Evolutionary conservation across 2,113 vertebrate genomes (phyloP), one percentile per base, ranked within the genome.

Genomic region (Phylloscopus trochiloides): DNA sequence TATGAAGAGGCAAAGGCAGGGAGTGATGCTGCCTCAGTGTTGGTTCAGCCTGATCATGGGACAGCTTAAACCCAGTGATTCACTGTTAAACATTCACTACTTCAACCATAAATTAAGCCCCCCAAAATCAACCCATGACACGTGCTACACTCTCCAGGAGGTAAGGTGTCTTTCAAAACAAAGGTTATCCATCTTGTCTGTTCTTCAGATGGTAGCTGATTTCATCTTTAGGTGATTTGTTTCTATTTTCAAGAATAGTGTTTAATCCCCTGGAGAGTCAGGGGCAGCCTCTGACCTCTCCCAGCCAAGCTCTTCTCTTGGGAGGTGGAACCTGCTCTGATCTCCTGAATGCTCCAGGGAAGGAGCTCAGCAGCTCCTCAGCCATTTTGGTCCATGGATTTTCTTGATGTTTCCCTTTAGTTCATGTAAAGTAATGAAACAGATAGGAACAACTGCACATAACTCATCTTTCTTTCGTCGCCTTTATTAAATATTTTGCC

Each of bases 261-360:
- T 84, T 67, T 48, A 52, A 67, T 58, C 16, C 36, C 43, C 12
- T 57, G 48, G 22, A 48, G n/a, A 57, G 31, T 43, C 3, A 3
- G 51, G 40, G 48, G 10, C 20, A 38, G 20, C 24, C 38, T 45
- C 20, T 68, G 43, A 43, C 65, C 62, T 71, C 52, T 94, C 48
- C 40, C 28, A 91, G 36, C 11, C 0, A 0, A 55, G 6, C 20
- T 70, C 1, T 45, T 45, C 8, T 57, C 8, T 11, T 14, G 12
- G 16, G 42, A 67, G 17, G 4, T 66, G 8, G 13, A 71, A 79
- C 34, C 17, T 92, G 34, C 52, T 71, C 66, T 79, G 71, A 38
- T 52, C 38, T 94, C 57, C 61, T 5, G 4, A 50, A 40, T 16
- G 48, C 22, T 63, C 20, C 20, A 21, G 36, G 31, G 36, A 72